Percentiles rank a stretch among this genome's conserved stretches.
Evolutionary conservation across 2,113 vertebrate genomes (phyloP).

Genomic region (Gnathonemus echidnorhynchus): DNA sequence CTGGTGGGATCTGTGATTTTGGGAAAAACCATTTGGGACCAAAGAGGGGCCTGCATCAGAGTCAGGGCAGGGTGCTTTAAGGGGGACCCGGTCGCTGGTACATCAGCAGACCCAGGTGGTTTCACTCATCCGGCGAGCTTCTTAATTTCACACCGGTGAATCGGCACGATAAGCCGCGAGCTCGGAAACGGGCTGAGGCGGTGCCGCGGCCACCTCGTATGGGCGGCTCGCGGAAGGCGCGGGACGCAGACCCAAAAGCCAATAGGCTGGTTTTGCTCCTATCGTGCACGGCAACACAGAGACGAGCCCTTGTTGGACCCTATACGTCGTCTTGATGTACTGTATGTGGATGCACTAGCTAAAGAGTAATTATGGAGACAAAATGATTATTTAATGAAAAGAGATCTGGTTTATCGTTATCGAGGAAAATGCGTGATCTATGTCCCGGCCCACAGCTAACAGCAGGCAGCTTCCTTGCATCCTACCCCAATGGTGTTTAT

Average conservation of each 20-base stretch:
- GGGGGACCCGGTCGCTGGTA: not conserved
- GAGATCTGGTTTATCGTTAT: slow-evolving; percentile 1
- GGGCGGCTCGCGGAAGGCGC: not conserved
- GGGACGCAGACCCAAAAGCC: not conserved
- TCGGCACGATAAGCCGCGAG: not conserved
- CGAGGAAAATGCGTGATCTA: not conserved
- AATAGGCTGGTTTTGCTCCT: not conserved
- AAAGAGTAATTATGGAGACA: not conserved
- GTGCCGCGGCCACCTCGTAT: not conserved
- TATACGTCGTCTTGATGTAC: not conserved
- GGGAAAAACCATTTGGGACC: not conserved
- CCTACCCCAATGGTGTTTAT: slow-evolving; percentile 13
- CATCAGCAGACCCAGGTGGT: not conserved
- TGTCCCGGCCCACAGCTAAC: not conserved
- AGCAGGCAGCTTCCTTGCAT: slow-evolving; percentile 10
- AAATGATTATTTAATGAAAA: not conserved
- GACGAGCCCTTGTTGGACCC: not conserved
- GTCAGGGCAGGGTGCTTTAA: not conserved
- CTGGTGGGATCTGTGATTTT: not conserved
- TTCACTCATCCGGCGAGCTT: not conserved
- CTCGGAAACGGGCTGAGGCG: not conserved
- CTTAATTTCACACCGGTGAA: not conserved
- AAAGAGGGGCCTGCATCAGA: not conserved
- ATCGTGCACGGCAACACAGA: not conserved
- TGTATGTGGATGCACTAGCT: not conserved